Evolutionary conservation across 2,797 vertebrate species (phyloP).

Genomic region (Paedocypris micromegethes): DNA sequence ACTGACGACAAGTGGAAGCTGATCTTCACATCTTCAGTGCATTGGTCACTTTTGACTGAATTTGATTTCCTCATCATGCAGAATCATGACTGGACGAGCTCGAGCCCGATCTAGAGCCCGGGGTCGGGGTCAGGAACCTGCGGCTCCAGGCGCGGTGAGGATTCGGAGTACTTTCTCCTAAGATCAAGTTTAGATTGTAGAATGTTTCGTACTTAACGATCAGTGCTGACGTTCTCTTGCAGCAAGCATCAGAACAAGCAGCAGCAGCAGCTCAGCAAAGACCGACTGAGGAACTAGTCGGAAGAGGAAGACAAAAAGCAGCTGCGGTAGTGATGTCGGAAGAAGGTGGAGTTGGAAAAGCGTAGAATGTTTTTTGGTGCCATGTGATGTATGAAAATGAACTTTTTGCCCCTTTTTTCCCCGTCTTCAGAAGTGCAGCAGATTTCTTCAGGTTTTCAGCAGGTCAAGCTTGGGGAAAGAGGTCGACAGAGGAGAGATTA

Average conservation of each 20-base stretch:
- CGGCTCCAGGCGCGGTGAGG: constrained; percentile 57
- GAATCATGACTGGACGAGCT: too few relatives aligned
- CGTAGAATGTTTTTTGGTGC: neutral
- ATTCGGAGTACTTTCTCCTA: too few relatives aligned
- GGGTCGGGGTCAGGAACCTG: constrained; percentile 67
- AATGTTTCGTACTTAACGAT: too few relatives aligned
- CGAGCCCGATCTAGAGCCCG: constrained; percentile 75
- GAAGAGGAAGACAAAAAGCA: constrained; percentile 68
- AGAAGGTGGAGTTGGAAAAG: constrained; percentile 62
- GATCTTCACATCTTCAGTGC: too few relatives aligned
- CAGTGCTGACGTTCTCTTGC: neutral
- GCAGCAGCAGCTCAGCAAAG: constrained; percentile 17
- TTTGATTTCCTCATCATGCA: too few relatives aligned
- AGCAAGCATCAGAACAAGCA: constrained; percentile 40
- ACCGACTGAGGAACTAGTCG: constrained; percentile 51
- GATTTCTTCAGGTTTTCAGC: constrained; percentile 85
- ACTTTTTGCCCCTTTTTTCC: neutral
- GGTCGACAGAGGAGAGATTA: constrained; percentile 82
- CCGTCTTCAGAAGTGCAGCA: constrained; percentile 55
- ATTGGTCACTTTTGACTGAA: too few relatives aligned
- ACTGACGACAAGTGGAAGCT: too few relatives aligned
- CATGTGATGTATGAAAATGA: neutral
- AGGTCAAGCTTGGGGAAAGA: constrained; percentile 78
- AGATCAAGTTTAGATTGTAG: too few relatives aligned
- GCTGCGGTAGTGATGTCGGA: constrained; percentile 41